These are phyloP conservation scores for Bombus polaris DNA, from an alignment of 1,140 invertebrate species.

Conservation along the genomic window DNA sequence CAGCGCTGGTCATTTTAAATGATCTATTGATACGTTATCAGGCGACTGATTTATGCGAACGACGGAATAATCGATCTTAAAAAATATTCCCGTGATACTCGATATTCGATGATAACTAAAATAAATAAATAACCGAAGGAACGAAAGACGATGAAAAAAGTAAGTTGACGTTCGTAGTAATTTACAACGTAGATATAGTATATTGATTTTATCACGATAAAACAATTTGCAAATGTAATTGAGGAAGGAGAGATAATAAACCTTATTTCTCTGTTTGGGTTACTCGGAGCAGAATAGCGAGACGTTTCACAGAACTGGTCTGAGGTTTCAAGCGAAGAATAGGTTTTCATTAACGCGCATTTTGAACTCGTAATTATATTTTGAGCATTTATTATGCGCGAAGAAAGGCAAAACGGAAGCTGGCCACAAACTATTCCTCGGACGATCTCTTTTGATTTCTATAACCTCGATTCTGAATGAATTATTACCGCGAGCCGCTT, in stretches of 20 bases:
- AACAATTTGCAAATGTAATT: not conserved
- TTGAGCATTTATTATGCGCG: slow-evolving; percentile 21
- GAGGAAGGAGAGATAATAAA: not conserved
- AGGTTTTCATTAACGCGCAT: not conserved
- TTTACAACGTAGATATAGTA: not conserved
- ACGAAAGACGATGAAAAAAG: not conserved
- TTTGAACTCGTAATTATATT: slow-evolving; percentile 29
- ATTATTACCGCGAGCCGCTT: not conserved
- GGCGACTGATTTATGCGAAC: not conserved
- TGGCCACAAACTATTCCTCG: not conserved
- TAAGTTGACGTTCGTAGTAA: too few species aligned
- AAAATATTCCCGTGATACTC: not conserved
- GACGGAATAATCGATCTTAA: not conserved
- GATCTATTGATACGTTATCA: slow-evolving; percentile 9
- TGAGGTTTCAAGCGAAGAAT: not conserved
- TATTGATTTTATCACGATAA: not conserved
- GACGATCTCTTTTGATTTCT: slow-evolving; percentile 20
- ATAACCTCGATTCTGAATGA: slow-evolving; percentile 1
- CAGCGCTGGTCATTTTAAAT: not conserved
- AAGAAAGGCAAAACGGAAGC: slow-evolving; percentile 8
- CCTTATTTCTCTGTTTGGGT: not conserved
- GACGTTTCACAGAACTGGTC: not conserved
- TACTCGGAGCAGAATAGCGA: not conserved
- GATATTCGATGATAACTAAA: too few species aligned
- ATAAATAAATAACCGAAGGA: not conserved